Evolutionary conservation across 2,113 vertebrate genomes (phyloP).

Genomic region (Sander lucioperca): DNA sequence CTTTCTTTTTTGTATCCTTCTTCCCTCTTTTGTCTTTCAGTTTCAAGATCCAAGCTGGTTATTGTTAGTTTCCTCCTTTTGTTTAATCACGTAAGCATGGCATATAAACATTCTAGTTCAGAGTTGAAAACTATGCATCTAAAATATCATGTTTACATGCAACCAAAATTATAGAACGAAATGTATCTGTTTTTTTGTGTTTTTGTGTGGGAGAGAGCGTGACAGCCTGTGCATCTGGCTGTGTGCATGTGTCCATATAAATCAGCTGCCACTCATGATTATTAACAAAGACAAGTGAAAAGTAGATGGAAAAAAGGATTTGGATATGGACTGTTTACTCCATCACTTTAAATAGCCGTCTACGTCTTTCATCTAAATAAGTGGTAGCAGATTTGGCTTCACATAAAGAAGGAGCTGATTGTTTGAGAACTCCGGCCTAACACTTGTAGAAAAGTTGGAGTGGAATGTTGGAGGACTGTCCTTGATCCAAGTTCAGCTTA

Average conservation of each 20-base stretch:
- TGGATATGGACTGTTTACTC: conserved; percentile 42
- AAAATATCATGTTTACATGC: background rate
- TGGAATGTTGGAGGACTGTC: conserved; percentile 23
- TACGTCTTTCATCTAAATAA: conserved; percentile 53
- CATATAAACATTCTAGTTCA: background rate
- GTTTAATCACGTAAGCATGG: background rate
- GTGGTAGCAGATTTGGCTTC: conserved; percentile 39
- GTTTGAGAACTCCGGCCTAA: conserved; percentile 29
- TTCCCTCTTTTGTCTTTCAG: background rate
- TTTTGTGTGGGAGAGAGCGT: background rate
- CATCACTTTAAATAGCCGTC: conserved; percentile 52
- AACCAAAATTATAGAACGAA: background rate
- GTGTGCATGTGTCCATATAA: conserved; percentile 6
- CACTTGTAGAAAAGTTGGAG: conserved; percentile 28
- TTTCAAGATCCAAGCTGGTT: conserved; percentile 13
- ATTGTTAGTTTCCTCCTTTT: background rate
- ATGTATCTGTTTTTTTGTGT: background rate
- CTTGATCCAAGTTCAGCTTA: conserved; percentile 41
- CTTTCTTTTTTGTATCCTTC: background rate
- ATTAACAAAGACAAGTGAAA: conserved; percentile 43
- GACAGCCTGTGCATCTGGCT: background rate
- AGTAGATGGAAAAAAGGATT: conserved; percentile 34
- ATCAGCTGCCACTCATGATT: conserved; percentile 47
- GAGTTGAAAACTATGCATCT: background rate
- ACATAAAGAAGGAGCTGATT: conserved; percentile 50